These are phyloP conservation scores for Craseonycteris thonglongyai DNA, from an alignment of 2,113 vertebrate species.

Conservation along the genomic window DNA sequence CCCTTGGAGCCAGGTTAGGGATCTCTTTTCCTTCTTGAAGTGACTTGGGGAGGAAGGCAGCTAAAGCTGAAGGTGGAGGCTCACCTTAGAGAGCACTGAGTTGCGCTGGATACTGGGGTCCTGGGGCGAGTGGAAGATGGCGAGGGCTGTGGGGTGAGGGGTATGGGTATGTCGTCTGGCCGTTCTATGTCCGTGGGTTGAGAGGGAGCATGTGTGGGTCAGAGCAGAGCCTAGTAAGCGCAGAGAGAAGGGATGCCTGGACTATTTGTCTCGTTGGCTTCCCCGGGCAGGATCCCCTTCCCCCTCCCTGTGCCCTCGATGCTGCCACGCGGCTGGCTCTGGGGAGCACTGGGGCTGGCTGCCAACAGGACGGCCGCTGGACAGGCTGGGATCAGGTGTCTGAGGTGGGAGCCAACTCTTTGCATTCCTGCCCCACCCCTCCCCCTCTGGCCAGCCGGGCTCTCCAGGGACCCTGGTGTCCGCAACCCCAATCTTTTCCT, in stretches of 20 bases:
- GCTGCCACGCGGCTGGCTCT: slow-evolving; percentile 74
- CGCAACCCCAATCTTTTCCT: background rate
- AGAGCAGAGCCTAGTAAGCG: background rate
- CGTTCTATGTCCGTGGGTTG: background rate
- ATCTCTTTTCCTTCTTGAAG: background rate
- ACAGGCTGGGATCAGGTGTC: slow-evolving; percentile 72
- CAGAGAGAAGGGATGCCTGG: background rate
- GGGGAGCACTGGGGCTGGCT: slow-evolving; percentile 59
- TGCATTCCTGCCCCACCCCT: slow-evolving; percentile 58
- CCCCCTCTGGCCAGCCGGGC: slow-evolving; percentile 19
- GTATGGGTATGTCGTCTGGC: background rate
- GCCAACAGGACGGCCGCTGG: slow-evolving; percentile 69
- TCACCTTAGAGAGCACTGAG: background rate
- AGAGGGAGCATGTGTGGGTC: background rate
- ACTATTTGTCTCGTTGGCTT: background rate
- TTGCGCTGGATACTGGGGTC: background rate
- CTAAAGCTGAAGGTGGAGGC: background rate
- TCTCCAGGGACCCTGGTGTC: slow-evolving; percentile 55
- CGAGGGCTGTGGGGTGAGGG: background rate
- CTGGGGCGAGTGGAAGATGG: background rate
- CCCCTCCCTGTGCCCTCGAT: slow-evolving; percentile 55
- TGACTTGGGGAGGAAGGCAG: background rate
- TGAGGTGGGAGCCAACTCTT: slow-evolving; percentile 62
- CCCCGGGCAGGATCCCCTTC: background rate
- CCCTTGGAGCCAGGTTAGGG: background rate